Base-by-base conservation (phyloP, 1,140 invertebrate species). In the Papilio polytes region DNA sequence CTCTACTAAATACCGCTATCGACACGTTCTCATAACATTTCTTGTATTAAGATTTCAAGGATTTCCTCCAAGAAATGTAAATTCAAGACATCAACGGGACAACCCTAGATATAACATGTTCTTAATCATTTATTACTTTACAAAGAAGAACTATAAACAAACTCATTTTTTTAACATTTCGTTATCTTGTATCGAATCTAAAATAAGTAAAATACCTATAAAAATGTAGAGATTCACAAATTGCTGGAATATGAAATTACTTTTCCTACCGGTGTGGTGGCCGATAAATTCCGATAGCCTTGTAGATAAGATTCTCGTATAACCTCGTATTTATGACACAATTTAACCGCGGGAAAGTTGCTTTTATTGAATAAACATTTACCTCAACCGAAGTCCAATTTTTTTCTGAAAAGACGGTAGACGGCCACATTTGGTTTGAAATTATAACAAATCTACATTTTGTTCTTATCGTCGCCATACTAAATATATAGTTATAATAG, bases 11-110 rank as follows among this genome's bases (percentile, higher is more conserved):
- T 78, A 44, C n/a, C 66, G 56, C 78, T 76, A 74, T 83, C 80
- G 78, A 78, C 78, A 79, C 72, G 80, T 80, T 85, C 59, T 77
- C 44, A 72, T 82, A 82, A 80, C 74, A 51, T 85, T 85, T 82
- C 80, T 85, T 74, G 44, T 79, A 74, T 73, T 83, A 56, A 74
- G 74, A 80, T 82, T 82, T 31, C 26, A 15, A 70, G 56, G 74
- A 77, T 79, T 80, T 81, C 53, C 7, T 20, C 7, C 18, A 56
- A 53, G 13, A 53, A 53, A 18, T 18, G 51, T 53, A 18, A 48
- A 46, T 13, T 48, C 12, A 48, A 15, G 46, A 53, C 18, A 48
- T 48, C 12, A 15, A 15, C 10, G 12, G 1, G 12, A 48, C 12
- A 7, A 48, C 46, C 1, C 46, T 48, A 48, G 10, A 48, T 15